Evolutionary conservation across 2,888 invertebrate genomes (phyloP), one percentile per base, ranked within the genome.

Genomic region (Tachystola acroxantha): DNA sequence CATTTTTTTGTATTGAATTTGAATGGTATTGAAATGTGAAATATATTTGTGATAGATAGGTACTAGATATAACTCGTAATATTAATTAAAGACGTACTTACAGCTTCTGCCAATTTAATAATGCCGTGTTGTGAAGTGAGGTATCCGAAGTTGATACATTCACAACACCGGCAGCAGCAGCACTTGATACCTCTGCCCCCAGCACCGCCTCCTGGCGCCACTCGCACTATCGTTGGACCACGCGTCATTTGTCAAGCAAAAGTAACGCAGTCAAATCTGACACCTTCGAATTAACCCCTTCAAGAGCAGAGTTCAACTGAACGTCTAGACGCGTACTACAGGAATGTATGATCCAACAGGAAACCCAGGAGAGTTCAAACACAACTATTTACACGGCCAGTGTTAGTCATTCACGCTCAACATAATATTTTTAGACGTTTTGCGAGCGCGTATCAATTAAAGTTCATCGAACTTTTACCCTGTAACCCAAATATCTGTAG

Each of bases 81-180:
- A n/a, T n/a, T n/a, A n/a, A n/a, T n/a, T n/a, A n/a, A n/a, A 6
- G 16, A 16, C 16, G n/a, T 49, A 89, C 91, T 89, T 85, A 93
- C 94, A 54, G 94, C 88, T 89, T 96, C 93, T 43, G 90, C 84
- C 2, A 95, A 62, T 78, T 95, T 96, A 32, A 94, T 78, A 16
- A 94, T 65, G 10, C 96, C 96, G 24, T 92, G 90, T 47, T 91
- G 88, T 1, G 92, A 90, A 29, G 90, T 91, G 9, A 95, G 75
- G 67, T 95, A 94, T 27, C 91, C 91, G 35, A 95, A 88, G 68
- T 95, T 92, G 37, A 96, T 77, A 64, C 95, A 95, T 10, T 94
- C 92, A 60, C 93, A 95, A 59, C 95, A 92, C 41, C 91, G 84
- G 60, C 92, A 93, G 64, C 92, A 92, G 49, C 93, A 94, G 60